These are phyloP conservation scores for Linyphia triangularis DNA, from an alignment of 2,888 invertebrate genomes.

Conservation along the genomic window DNA sequence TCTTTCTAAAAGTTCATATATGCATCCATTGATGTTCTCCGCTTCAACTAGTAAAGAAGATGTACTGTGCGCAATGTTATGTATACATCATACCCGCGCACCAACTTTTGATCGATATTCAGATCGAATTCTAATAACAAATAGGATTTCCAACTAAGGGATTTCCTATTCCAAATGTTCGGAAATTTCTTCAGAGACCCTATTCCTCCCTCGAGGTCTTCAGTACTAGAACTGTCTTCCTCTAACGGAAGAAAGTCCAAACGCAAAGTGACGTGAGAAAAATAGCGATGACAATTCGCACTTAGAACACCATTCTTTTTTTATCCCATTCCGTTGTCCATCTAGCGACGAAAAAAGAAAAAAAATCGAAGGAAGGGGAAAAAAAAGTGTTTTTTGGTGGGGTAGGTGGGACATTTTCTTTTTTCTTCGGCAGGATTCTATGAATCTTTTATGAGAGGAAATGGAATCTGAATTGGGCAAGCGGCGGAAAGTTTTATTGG, in stretches of 20 bases:
- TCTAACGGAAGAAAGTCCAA: background rate
- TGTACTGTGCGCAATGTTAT: too few species aligned
- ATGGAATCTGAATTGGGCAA: conserved; percentile 58
- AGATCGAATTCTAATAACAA: background rate
- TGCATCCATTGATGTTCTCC: too few species aligned
- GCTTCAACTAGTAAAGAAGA: too few species aligned
- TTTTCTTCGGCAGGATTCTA: background rate
- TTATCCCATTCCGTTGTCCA: background rate
- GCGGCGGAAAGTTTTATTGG: conserved; percentile 64
- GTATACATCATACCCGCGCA: too few species aligned
- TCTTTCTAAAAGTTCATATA: too few species aligned
- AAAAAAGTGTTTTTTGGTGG: background rate
- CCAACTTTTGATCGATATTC: too few species aligned
- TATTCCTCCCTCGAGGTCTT: background rate
- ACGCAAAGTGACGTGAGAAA: conserved; percentile 28
- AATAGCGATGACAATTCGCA: conserved; percentile 9
- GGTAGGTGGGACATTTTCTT: background rate
- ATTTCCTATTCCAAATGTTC: background rate
- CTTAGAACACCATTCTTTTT: conserved; percentile 7
- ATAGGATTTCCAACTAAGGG: background rate
- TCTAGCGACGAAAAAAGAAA: background rate
- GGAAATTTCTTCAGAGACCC: background rate
- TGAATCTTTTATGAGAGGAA: conserved; percentile 61
- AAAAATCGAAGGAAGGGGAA: background rate
- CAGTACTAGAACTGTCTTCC: background rate